Evolutionary conservation across 2,113 vertebrate genomes (phyloP), one percentile per base, ranked within the genome.

Genomic region (Ia io): DNA sequence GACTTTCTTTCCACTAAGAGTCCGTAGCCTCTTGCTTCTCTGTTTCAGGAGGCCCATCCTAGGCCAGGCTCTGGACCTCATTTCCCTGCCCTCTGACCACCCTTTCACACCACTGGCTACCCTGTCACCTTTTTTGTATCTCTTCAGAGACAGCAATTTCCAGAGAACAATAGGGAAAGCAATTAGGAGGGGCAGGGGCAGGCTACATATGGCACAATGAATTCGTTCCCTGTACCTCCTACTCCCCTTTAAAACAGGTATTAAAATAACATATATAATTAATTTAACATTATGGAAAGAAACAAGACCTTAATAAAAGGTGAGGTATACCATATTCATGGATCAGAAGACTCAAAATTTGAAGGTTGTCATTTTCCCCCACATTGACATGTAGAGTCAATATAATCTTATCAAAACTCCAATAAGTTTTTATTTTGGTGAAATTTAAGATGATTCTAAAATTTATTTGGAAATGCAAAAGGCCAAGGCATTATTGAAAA

Each of bases 351-450:
- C 23, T 65, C 65, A 88, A 32, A 83, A 78, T 65, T 44, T 40
- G 20, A 91, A 73, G 71, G 77, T 10, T 28, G 12, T 59, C 6
- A 79, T 4, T 65, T 93, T 40, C 56, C 59, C 53, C 77, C 25
- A 70, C 47, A 76, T 5, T 76, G 56, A 92, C 47, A 85, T 70
- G 67, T 28, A 86, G 42, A 69, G 44, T 70, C 30, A 90, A 65
- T 10, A 71, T 77, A 90, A 61, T 88, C 49, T 42, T 78, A 84
- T 44, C 47, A 84, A 91, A 74, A 82, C 65, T 73, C 14, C 37
- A 92, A 37, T 12, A 93, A 51, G 10, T 56, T 69, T 88, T 92
- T 44, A 91, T n/a, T 82, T 95, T 78, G n/a, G 63, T 85, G 30
- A 93, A 87, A 85, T 37, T 76, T 73, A 84, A 84, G 16, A 53